phyloP scores from a whole-genome alignment of 2,797 vertebrate species.

The Rhabdomys pumilio region DNA sequence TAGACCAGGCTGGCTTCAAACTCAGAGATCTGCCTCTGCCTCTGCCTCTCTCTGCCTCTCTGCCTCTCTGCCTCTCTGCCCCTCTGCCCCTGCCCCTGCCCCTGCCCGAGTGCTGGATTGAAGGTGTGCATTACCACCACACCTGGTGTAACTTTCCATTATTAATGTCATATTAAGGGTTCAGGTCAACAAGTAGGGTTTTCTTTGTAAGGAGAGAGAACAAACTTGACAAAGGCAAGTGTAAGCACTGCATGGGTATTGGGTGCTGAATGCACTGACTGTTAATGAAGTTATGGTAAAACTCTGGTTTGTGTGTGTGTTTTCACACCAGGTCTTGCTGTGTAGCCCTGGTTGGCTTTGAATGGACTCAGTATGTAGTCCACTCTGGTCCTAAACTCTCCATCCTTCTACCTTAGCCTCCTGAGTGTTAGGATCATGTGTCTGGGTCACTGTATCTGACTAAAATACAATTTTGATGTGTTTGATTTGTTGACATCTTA shows the following conservation, averaged over 20 bases:
- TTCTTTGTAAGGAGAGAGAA: background rate
- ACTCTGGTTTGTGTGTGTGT: background rate
- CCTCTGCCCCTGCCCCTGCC: background rate
- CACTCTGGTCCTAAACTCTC: background rate
- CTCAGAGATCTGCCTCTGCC: background rate
- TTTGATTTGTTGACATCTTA: slow-evolving; percentile 50
- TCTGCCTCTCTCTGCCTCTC: no score
- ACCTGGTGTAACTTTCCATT: background rate
- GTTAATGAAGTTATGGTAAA: slow-evolving; percentile 27
- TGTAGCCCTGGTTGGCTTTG: background rate
- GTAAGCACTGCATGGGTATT: background rate
- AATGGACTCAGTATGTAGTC: background rate
- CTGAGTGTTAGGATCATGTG: background rate
- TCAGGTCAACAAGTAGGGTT: slow-evolving; percentile 54
- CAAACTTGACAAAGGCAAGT: slow-evolving; percentile 14
- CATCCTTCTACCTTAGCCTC: background rate
- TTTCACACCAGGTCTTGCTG: background rate
- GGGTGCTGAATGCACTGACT: background rate
- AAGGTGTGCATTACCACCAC: background rate
- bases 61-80: no score
- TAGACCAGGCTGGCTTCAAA: background rate
- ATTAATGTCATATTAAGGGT: slow-evolving; percentile 31
- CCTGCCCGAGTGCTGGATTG: background rate
- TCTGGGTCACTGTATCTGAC: background rate
- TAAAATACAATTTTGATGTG: slow-evolving; percentile 26